Evolutionary conservation across 2,888 invertebrate species (phyloP), one percentile per base, ranked within the genome.

Genomic region (Cancer borealis): DNA sequence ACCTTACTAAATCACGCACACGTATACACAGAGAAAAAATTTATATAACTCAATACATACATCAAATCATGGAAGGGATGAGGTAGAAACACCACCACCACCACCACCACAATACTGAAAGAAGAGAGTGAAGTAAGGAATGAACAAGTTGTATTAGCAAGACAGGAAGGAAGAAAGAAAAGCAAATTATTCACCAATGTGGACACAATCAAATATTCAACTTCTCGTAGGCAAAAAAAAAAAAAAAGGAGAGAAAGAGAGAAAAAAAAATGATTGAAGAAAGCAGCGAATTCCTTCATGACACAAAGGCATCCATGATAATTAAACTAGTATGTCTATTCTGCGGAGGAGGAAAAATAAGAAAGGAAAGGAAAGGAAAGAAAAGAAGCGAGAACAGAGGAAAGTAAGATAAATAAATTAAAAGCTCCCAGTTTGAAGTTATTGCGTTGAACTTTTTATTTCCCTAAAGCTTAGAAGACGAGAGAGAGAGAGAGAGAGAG

Each of bases 401-500:
- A 73, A 46, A 73, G 21, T 4, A n/a, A 21, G 66, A 66, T 3
- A n/a, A 12, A 12, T 3, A 54, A 54, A 26, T 10, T 26, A 90
- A 49, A 46, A 0, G 49, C 10, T 49, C 26, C 1, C 8, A 49
- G 49, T 47, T 89, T 21, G 17, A 46, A 47, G 54, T 30, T 30
- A 54, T 91, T 60, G 17, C 17, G 45, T 39, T 88, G 30, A 39
- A 39, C 39, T 39, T 39, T 39, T 39, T 39, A 2, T 39, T n/a
- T n/a, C n/a, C n/a, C n/a, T n/a, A n/a, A n/a, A n/a, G n/a, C n/a
- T n/a, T 39, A 39, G 39, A 8, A 84, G 84, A 84, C 39, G 26
- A n/a, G 66, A 66, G 66, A n/a, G 66, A 66, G 66, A 66, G 66
- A 66, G 66, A 66, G 21, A n/a, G n/a, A n/a, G n/a, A n/a, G 66